A percentile compares a stretch with the other conserved stretches of the same genome.
Conservation (phyloP, 2,797 vertebrate genomes). For the Pseudochaenichthys georgianus region DNA sequence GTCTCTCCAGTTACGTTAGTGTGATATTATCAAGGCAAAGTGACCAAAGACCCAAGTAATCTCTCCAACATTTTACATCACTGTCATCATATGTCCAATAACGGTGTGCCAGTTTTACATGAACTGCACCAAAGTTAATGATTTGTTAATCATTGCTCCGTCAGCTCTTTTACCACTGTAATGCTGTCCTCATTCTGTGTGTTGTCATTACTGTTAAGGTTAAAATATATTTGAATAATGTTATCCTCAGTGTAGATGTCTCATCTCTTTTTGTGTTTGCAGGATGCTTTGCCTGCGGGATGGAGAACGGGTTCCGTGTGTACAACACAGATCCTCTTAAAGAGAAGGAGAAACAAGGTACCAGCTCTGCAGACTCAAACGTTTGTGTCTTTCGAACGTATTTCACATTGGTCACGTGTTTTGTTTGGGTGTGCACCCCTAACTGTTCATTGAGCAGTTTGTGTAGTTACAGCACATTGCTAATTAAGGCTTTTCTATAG, state of each 20-base stretch:
- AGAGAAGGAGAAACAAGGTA: constrained; percentile 99
- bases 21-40: neutral
- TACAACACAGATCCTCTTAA: constrained; percentile 99
- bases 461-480: neutral
- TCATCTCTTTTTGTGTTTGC: constrained; percentile 41
- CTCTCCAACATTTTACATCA: neutral
- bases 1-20: neutral
- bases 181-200: neutral
- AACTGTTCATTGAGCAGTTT: neutral
- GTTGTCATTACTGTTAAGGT: neutral
- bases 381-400: neutral
- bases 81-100: neutral
- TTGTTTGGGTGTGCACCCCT: neutral
- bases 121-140: constrained; percentile 15
- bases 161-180: neutral
- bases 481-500: neutral
- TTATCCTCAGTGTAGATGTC: neutral
- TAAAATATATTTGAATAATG: neutral
- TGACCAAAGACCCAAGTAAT: constrained; percentile 26
- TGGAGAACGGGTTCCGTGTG: constrained; percentile 99
- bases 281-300: constrained; percentile 99
- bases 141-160: neutral
- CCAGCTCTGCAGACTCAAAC: constrained; percentile 16
- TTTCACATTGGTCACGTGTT: neutral
- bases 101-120: neutral